Conservation (phyloP, 2,797 vertebrate species). For the Lepilemur septentrionalis region DNA sequence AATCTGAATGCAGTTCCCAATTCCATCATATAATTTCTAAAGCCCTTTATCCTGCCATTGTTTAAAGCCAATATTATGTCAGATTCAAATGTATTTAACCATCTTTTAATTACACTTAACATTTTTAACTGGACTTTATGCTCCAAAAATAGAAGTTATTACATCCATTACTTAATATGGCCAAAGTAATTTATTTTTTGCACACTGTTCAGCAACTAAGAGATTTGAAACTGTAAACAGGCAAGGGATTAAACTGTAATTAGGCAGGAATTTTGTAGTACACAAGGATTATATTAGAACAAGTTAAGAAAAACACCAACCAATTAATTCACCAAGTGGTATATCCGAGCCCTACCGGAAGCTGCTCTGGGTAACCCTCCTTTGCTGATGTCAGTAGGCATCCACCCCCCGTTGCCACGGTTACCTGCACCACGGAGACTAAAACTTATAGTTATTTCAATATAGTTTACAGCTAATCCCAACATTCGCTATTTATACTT, state of each 20-base stretch:
- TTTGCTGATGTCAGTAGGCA: not conserved
- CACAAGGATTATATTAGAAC: not conserved
- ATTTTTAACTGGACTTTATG: constrained; percentile 38
- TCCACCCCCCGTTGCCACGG: fast-evolving
- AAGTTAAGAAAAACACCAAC: constrained; percentile 38
- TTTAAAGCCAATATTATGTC: not conserved
- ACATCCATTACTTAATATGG: not conserved
- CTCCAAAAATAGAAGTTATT: not conserved
- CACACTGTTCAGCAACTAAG: constrained; percentile 62
- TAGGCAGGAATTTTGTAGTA: constrained; percentile 64
- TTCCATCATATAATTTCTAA: not conserved
- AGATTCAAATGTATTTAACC: fast-evolving
- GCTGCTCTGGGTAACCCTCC: not conserved
- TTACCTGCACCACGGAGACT: not conserved
- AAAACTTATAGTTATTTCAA: fast-evolving
- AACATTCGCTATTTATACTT: fast-evolving
- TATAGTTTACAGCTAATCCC: not conserved
- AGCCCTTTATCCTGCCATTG: not conserved
- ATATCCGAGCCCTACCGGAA: fast-evolving
- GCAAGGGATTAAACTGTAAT: not conserved
- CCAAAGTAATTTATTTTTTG: constrained; percentile 74
- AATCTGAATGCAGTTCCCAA: not conserved
- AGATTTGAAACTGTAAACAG: constrained; percentile 61
- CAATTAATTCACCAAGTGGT: not conserved
- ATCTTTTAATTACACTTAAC: constrained; percentile 34